phyloP scores from a whole-genome alignment of 1,140 invertebrate species.

The Nautilus pompilius region DNA sequence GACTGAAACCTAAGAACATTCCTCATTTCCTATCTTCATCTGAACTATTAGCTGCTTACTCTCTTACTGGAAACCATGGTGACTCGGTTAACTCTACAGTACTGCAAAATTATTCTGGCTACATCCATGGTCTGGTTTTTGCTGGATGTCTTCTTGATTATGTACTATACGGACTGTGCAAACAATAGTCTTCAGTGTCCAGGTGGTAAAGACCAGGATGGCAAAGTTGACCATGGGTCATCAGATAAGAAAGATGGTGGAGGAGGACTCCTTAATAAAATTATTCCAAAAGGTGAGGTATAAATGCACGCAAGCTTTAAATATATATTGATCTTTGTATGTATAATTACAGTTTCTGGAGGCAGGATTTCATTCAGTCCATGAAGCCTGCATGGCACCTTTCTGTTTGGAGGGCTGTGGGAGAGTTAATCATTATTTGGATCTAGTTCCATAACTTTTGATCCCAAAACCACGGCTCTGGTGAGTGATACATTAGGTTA shows the following conservation, averaged over 20 bases:
- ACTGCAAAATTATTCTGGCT: slow-evolving; percentile 85
- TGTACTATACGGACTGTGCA: slow-evolving; percentile 85
- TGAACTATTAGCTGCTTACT: neutral
- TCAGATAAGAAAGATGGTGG: slow-evolving; percentile 1
- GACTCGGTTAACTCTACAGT: slow-evolving; percentile 43
- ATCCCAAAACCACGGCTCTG: no score
- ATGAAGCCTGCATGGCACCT: no score
- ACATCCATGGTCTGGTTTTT: slow-evolving; percentile 95
- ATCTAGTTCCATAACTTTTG: no score
- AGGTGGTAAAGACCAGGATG: no score
- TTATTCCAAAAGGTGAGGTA: slow-evolving; percentile 48
- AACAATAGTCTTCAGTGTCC: slow-evolving; percentile 7
- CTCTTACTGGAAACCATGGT: slow-evolving; percentile 30
- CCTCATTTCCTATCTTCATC: neutral
- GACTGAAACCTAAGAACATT: neutral
- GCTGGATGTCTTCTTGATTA: slow-evolving; percentile 84
- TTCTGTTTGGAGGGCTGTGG: no score
- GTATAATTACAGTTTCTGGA: no score
- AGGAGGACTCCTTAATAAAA: slow-evolving; percentile 35
- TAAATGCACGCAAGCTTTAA: no score
- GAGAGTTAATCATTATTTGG: no score
- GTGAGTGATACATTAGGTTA: no score
- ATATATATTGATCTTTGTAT: no score
- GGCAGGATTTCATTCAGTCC: no score
- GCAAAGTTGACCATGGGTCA: no score